phyloP scores from a whole-genome alignment of 2,888 invertebrate genomes.

The Sylvicola fuscatus region DNA sequence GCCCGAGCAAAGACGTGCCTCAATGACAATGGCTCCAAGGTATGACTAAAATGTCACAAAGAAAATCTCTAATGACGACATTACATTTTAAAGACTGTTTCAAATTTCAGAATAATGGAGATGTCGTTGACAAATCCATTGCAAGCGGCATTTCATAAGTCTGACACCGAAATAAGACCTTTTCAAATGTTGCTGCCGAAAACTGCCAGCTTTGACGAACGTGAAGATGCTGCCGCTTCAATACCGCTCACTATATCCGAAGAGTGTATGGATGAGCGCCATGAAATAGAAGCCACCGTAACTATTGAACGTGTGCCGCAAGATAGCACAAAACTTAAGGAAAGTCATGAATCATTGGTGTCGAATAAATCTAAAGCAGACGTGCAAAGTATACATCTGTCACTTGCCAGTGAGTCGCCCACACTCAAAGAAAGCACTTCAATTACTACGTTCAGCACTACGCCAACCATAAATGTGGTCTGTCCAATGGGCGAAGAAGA shows the following conservation, averaged over 20 bases:
- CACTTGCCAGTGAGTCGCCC: too few relatives aligned
- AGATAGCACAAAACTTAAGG: too few relatives aligned
- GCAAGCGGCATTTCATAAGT: too few relatives aligned
- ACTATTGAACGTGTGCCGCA: background rate
- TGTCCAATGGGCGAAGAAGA: conserved; percentile 6
- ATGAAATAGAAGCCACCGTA: too few relatives aligned
- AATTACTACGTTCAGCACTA: conserved; percentile 1
- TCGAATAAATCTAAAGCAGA: too few relatives aligned
- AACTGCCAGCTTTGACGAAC: conserved; percentile 2
- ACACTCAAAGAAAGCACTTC: too few relatives aligned
- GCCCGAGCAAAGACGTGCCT: conserved; percentile 22
- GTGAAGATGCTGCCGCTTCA: background rate
- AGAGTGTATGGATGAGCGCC: background rate
- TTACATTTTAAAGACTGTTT: too few relatives aligned
- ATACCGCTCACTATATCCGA: conserved; percentile 1
- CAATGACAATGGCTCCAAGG: conserved; percentile 22
- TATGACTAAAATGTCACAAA: conserved; percentile 7
- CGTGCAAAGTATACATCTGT: too few relatives aligned
- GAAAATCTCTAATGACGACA: too few relatives aligned
- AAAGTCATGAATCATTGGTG: too few relatives aligned
- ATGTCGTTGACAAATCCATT: background rate
- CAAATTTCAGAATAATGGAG: background rate
- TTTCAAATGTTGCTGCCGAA: background rate
- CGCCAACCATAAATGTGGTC: conserved; percentile 8
- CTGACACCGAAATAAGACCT: background rate